Conservation (phyloP, 2,888 invertebrate genomes). For the Cryptophagus acutangulus region DNA sequence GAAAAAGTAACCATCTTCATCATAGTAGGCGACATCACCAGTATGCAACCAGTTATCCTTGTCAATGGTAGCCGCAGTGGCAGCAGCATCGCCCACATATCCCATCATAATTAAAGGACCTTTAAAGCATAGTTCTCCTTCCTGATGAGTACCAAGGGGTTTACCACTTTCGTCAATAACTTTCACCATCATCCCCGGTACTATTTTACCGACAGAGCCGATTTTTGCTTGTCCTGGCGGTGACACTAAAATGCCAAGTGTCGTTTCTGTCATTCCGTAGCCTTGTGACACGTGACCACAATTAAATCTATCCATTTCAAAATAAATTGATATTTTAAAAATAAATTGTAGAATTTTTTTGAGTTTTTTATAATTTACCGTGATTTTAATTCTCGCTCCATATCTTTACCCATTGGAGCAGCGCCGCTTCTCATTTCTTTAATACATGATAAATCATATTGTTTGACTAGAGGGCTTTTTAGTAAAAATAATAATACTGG, state of each 20-base stretch:
- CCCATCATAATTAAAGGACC: constrained; percentile 69
- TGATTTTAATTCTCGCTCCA: constrained; percentile 57
- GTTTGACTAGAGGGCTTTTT: constrained; percentile 71
- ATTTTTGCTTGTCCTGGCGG: constrained; percentile 46
- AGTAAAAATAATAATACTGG: constrained; percentile 79
- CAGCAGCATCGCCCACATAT: constrained; percentile 67
- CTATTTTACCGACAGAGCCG: constrained; percentile 64
- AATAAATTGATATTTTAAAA: constrained; percentile 14
- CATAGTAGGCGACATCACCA: constrained; percentile 83
- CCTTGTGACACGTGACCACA: constrained; percentile 52
- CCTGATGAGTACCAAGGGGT: constrained; percentile 58
- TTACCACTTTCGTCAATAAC: constrained; percentile 61
- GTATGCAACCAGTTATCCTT: constrained; percentile 73
- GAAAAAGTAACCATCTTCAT: constrained; percentile 72
- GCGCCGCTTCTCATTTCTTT: constrained; percentile 72
- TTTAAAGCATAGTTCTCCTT: constrained; percentile 81
- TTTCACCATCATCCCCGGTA: constrained; percentile 63
- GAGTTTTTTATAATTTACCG: constrained; percentile 47
- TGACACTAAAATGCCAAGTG: constrained; percentile 54
- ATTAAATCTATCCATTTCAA: constrained; percentile 23
- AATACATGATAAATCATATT: constrained; percentile 71
- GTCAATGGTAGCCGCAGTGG: constrained; percentile 66
- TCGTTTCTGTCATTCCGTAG: constrained; percentile 78
- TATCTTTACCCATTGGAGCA: constrained; percentile 72
- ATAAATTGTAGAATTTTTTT: neutral